Percentiles rank a stretch among this genome's conserved stretches.
These are phyloP conservation scores for Rhea pennata DNA, from an alignment of 2,113 vertebrate species.

Conservation along the genomic window DNA sequence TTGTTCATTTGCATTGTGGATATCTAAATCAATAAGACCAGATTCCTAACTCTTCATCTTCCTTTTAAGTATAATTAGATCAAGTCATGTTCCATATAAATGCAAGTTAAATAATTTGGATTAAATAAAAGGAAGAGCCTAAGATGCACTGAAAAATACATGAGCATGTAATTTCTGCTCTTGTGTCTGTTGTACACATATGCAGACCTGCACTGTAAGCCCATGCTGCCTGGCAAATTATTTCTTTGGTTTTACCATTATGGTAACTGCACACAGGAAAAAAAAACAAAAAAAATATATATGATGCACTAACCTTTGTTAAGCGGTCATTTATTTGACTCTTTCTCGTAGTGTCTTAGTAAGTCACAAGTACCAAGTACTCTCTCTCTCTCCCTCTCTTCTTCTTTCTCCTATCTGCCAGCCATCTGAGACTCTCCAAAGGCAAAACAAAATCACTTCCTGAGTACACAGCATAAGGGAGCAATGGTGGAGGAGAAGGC, in stretches of 20 bases:
- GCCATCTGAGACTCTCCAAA: background rate
- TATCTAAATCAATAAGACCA: background rate
- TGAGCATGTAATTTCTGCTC: background rate
- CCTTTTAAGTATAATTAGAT: background rate
- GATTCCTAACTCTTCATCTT: background rate
- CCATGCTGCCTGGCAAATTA: background rate
- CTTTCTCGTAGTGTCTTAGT: background rate
- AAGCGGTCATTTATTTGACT: background rate
- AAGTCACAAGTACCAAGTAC: background rate
- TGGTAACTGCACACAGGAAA: background rate
- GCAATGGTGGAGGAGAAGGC: background rate
- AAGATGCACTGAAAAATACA: background rate
- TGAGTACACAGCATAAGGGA: background rate
- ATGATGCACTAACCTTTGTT: background rate
- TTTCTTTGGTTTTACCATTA: background rate
- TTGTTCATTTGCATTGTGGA: slow-evolving; percentile 9
- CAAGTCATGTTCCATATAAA: background rate
- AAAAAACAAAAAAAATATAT: background rate
- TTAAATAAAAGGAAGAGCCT: background rate
- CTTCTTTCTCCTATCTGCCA: background rate
- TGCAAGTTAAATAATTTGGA: background rate
- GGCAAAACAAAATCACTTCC: background rate
- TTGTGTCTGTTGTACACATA: background rate
- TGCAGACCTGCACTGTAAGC: background rate
- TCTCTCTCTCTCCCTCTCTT: too few species aligned